These are phyloP conservation scores for Platalea minor DNA, from an alignment of 2,797 vertebrate genomes.

Conservation along the genomic window DNA sequence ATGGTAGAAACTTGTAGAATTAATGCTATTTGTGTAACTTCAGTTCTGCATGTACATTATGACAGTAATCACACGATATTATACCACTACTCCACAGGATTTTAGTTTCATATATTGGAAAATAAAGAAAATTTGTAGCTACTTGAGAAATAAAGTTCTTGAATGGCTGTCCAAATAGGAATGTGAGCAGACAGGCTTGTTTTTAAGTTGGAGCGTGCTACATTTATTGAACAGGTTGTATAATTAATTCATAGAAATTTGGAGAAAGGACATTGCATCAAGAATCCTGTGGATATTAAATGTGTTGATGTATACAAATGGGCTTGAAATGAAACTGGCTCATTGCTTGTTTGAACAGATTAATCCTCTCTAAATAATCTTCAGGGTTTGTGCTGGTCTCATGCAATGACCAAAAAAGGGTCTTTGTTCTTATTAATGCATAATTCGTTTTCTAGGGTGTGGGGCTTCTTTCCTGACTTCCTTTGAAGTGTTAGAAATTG, in stretches of 20 bases:
- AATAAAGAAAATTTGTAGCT: background rate
- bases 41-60: background rate
- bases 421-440: background rate
- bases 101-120: background rate
- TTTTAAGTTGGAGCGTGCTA: background rate
- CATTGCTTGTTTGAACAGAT: background rate
- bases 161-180: background rate
- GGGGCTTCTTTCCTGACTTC: background rate
- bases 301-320: background rate
- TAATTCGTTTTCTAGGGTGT: background rate
- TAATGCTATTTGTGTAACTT: background rate
- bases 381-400: background rate
- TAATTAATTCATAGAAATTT: background rate
- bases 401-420: background rate
- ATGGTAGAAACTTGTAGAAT: background rate
- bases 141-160: background rate
- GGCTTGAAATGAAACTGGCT: background rate
- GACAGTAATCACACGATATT: background rate
- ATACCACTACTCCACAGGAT: background rate
- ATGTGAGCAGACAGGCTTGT: background rate
- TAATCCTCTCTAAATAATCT: slow-evolving; percentile 15
- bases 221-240: background rate
- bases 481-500: background rate
- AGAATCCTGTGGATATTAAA: background rate
- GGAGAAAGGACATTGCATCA: background rate